Conservation (phyloP, 2,113 vertebrate genomes). For the Pseudorectes ferrugineus region DNA sequence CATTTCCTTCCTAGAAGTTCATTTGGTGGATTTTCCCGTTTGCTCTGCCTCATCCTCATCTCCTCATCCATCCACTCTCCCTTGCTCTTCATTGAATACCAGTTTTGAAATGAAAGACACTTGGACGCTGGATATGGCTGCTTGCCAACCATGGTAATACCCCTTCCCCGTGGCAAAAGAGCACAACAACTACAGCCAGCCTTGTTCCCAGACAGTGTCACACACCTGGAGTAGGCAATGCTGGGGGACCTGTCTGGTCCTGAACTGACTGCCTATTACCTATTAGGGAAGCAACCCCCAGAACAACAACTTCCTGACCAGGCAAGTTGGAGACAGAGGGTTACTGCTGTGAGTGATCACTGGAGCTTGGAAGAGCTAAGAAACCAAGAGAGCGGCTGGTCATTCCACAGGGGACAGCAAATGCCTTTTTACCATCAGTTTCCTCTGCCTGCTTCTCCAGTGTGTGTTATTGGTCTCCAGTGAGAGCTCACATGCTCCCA, state of each 20-base stretch:
- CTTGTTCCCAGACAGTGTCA: slow-evolving; percentile 13
- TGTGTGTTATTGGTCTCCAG: background rate
- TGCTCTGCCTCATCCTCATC: slow-evolving; percentile 44
- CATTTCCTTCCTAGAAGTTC: slow-evolving; percentile 34
- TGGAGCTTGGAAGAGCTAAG: background rate
- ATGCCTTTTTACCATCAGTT: slow-evolving; percentile 21
- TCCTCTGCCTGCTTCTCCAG: slow-evolving; percentile 26
- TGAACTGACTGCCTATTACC: background rate
- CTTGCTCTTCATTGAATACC: slow-evolving; percentile 31
- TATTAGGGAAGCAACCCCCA: background rate
- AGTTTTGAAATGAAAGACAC: slow-evolving; percentile 39
- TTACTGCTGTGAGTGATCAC: background rate
- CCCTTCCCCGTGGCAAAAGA: slow-evolving; percentile 7
- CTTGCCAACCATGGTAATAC: background rate
- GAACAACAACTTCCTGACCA: background rate
- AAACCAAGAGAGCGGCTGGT: background rate
- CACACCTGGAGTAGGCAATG: slow-evolving; percentile 3
- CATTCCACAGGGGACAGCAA: background rate
- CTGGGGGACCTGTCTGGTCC: background rate
- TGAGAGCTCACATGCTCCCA: slow-evolving; percentile 23
- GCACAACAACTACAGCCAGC: slow-evolving; percentile 49
- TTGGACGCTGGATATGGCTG: background rate
- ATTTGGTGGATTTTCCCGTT: slow-evolving; percentile 56
- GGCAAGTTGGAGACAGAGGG: background rate
- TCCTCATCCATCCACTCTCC: background rate